A percentile compares a stretch with the other conserved stretches of the same genome.
Evolutionary conservation across 2,888 invertebrate genomes (phyloP).

Genomic region (Spodoptera exigua): DNA sequence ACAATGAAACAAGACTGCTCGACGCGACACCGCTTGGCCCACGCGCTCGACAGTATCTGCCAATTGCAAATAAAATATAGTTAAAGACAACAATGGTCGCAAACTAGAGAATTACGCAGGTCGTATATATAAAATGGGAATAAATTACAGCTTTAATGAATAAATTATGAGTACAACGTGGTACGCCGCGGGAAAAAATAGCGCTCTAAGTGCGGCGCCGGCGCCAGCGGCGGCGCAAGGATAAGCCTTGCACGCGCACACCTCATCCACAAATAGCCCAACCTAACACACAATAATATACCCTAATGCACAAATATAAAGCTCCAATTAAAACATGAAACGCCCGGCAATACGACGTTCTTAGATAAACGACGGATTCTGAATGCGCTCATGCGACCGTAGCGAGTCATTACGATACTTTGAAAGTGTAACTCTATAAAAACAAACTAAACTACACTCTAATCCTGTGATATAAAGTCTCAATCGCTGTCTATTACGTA

Average conservation of each 20-base stretch:
- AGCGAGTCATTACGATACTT: slow-evolving; percentile 86
- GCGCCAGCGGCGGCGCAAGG: slow-evolving; percentile 84
- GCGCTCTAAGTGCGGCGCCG: slow-evolving; percentile 85
- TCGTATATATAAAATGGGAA: slow-evolving; percentile 75
- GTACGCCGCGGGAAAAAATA: slow-evolving; percentile 84
- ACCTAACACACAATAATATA: slow-evolving; percentile 58
- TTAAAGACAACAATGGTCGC: slow-evolving; percentile 76
- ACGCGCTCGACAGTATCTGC: slow-evolving; percentile 56
- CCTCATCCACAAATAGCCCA: slow-evolving; percentile 66
- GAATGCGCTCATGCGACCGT: slow-evolving; percentile 88
- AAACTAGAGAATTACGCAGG: slow-evolving; percentile 78
- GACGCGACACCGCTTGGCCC: slow-evolving; percentile 61
- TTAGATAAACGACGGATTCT: slow-evolving; percentile 64
- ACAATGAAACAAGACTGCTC: slow-evolving; percentile 56
- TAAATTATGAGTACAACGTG: slow-evolving; percentile 83
- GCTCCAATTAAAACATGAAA: slow-evolving; percentile 52
- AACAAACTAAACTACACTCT: slow-evolving; percentile 78
- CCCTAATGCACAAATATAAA: slow-evolving; percentile 62
- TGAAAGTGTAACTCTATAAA: slow-evolving; percentile 75
- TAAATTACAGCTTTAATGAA: slow-evolving; percentile 85
- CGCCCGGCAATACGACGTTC: slow-evolving; percentile 69
- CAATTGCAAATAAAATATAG: slow-evolving; percentile 67
- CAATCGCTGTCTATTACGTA: slow-evolving; percentile 65
- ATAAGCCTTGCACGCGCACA: slow-evolving; percentile 78
- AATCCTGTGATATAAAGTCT: slow-evolving; percentile 74